These are phyloP conservation scores for Chiloscyllium plagiosum DNA, from an alignment of 2,113 vertebrate genomes.

Conservation along the genomic window DNA sequence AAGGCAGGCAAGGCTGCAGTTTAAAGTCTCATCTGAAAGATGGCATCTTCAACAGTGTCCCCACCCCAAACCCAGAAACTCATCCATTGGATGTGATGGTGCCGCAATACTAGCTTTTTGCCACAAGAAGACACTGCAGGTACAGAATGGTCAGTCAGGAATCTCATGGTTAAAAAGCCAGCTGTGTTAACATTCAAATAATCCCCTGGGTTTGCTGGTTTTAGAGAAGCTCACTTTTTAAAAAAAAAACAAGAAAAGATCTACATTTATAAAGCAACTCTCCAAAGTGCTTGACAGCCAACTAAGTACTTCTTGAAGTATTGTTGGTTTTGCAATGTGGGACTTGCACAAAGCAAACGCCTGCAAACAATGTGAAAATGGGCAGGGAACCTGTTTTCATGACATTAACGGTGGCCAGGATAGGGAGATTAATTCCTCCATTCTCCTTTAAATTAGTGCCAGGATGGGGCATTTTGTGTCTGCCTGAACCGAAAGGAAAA, in stretches of 20 bases:
- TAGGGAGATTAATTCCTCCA: not conserved
- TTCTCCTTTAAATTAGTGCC: not conserved
- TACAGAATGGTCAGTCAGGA: not conserved
- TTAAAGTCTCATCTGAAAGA: not conserved
- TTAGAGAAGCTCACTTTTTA: not conserved
- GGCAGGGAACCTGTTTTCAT: not conserved
- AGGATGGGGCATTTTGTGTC: not conserved
- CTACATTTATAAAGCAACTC: not conserved
- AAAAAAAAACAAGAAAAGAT: not conserved
- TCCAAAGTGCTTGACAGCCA: not conserved
- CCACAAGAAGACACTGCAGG: not conserved
- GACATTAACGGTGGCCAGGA: not conserved
- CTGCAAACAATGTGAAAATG: not conserved
- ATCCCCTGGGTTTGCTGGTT: not conserved
- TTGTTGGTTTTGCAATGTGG: not conserved
- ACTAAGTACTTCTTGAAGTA: not conserved
- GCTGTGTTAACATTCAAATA: not conserved
- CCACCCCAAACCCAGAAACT: not conserved
- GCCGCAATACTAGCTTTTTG: not conserved
- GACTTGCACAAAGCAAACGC: not conserved
- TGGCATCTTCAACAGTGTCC: not conserved
- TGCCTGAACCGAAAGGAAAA: not conserved
- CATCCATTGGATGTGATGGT: not conserved
- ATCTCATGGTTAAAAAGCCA: not conserved
- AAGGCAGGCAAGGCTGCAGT: not conserved